Conservation (phyloP, 2,113 vertebrate genomes). For the Oriolus oriolus region DNA sequence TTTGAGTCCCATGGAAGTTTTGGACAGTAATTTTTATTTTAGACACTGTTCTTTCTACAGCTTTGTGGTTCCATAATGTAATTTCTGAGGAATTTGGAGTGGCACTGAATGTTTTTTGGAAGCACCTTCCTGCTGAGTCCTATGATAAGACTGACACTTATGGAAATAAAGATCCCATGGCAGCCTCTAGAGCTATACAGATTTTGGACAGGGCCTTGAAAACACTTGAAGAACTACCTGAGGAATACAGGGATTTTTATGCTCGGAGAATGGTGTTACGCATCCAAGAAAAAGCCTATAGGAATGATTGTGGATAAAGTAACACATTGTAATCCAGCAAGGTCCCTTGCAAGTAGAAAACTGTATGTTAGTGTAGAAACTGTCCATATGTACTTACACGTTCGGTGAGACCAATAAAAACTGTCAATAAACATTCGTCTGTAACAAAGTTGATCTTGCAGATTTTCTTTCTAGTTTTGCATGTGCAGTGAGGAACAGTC, state of each 20-base stretch:
- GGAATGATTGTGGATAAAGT: conserved; percentile 65
- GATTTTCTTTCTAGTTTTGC: not conserved
- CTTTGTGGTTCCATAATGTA: conserved; percentile 97
- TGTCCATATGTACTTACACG: not conserved
- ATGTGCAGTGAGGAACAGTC: not conserved
- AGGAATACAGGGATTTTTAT: conserved; percentile 92
- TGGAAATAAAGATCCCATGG: conserved; percentile 89
- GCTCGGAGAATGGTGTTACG: conserved; percentile 89
- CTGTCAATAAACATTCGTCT: not conserved
- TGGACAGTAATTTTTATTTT: conserved; percentile 34
- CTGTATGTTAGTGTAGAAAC: not conserved
- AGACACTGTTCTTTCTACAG: conserved; percentile 64
- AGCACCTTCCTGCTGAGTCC: conserved; percentile 82
- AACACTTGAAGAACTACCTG: conserved; percentile 84
- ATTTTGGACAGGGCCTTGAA: conserved; percentile 85
- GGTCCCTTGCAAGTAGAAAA: not conserved
- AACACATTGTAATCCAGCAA: not conserved
- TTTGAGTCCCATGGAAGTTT: not conserved
- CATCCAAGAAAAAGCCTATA: conserved; percentile 82
- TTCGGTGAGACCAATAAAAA: not conserved
- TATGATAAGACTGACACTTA: conserved; percentile 93
- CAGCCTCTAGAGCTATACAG: conserved; percentile 85
- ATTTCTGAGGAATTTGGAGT: conserved; percentile 90
- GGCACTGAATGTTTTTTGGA: conserved; percentile 94
- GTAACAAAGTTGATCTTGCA: not conserved